Base-by-base conservation (phyloP, 2,797 vertebrate species). In the Cirrhinus mrigala region DNA sequence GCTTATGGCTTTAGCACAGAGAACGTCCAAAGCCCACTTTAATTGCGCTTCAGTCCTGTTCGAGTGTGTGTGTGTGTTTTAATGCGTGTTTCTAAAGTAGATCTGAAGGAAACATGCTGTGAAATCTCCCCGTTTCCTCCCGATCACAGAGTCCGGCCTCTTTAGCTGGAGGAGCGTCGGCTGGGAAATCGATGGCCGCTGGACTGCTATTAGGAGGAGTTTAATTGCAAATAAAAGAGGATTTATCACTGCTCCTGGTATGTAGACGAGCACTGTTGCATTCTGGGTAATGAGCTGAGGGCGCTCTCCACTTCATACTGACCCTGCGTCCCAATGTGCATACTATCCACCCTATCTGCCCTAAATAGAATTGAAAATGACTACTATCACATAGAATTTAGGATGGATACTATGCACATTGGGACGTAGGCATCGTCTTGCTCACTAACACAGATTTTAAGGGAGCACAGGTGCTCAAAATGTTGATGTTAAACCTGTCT, bases 141-240 rank as follows among this genome's bases (percentile, higher is more conserved):
- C 3, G 75, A 89, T 73, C 73, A 29, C 48, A 73, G 71, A 90
- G 90, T 81, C 89, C 89, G 66, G 40, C 44, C 20, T 87, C 87
- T 70, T 82, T 86, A 66, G 85, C 89, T 78, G 82, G 87, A 83
- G 87, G 66, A 81, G 89, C 71, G 82, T 93, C 93, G 90, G 83
- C 85, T 62, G 88, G 85, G 85, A 84, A 91, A 93, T 92, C 85
- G 22, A 89, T 87, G 85, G 79, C 44, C 77, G 86, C 90, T 87
- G 12, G 89, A 91, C 80, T 52, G 90, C 90, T 87, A 89, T 93
- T 91, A 92, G 90, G 90, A 90, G 85, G 84, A 84, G 92, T 93
- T 94, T 94, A 94, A 94, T 93, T 93, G 91, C 88, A 90, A 92
- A 91, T 93, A 86, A 92, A 93, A 91, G 90, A 56, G 48, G 85